phyloP scores from a whole-genome alignment of 1,140 invertebrate genomes.

The Aphidius gifuensis region DNA sequence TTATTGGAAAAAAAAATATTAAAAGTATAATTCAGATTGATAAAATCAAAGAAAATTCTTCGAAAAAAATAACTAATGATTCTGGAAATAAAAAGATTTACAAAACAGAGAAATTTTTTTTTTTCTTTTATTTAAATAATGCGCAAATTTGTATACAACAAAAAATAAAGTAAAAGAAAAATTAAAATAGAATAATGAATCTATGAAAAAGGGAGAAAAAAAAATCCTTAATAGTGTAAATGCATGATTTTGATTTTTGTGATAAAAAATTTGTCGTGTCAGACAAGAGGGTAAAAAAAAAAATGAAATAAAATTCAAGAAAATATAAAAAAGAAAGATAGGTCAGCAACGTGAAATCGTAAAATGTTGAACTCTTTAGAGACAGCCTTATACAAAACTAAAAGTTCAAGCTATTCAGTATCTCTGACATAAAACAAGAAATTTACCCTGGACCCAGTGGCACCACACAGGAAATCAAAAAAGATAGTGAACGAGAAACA shows the following conservation, averaged over 20 bases:
- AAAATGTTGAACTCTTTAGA: not conserved
- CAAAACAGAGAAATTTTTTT: too few species aligned
- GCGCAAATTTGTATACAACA: too few species aligned
- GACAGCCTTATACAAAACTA: not conserved
- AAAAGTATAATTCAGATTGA: too few species aligned
- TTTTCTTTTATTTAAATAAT: too few species aligned
- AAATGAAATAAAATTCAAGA: not conserved
- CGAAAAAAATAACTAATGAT: too few species aligned
- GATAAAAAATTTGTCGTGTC: conserved; percentile 13
- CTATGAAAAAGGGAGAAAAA: not conserved
- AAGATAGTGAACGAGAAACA: too few species aligned
- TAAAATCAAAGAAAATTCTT: too few species aligned
- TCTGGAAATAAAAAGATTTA: too few species aligned
- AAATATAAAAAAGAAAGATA: not conserved
- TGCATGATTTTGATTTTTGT: conserved; percentile 8
- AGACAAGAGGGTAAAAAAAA: not conserved
- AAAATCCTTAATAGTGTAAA: conserved; percentile 10
- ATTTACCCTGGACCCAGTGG: not conserved
- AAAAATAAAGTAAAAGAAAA: not conserved
- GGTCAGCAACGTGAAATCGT: conserved; percentile 2
- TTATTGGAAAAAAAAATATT: too few species aligned
- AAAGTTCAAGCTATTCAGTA: conserved; percentile 11
- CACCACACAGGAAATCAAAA: too few species aligned
- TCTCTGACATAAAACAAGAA: not conserved
- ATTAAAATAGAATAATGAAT: not conserved